Percentiles rank a stretch among this genome's conserved stretches.
Conservation (phyloP, 2,888 invertebrate genomes). For the Acleris literana region DNA sequence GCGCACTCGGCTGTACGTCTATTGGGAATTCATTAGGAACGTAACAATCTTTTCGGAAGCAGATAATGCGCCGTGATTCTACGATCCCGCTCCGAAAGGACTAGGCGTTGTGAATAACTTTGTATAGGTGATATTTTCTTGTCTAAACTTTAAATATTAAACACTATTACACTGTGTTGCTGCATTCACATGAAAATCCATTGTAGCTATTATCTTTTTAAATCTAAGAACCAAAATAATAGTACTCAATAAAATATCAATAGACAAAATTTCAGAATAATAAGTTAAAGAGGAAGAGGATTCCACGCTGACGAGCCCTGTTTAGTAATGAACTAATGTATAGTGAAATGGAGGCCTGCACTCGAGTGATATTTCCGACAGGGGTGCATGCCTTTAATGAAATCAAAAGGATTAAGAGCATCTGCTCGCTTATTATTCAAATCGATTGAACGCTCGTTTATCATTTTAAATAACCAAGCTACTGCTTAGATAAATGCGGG, state of each 20-base stretch:
- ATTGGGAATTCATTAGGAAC: conserved; percentile 69
- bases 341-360: conserved; percentile 65
- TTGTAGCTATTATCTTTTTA: no score
- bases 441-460: conserved; percentile 83
- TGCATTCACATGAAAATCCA: no score
- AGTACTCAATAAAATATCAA: not conserved
- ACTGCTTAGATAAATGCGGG: conserved; percentile 80
- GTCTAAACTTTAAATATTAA: no score
- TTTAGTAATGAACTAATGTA: conserved; percentile 60
- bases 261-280: not conserved
- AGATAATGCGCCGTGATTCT: conserved; percentile 56
- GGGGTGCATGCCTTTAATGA: conserved; percentile 82
- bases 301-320: conserved; percentile 55
- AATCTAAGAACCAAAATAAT: no score
- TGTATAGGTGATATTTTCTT: no score
- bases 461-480: conserved; percentile 79
- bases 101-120: no score
- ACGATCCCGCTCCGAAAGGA: conserved; percentile 50
- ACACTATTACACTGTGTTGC: no score
- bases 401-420: conserved; percentile 84
- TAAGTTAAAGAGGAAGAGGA: conserved; percentile 27
- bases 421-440: conserved; percentile 84
- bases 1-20: conserved; percentile 62
- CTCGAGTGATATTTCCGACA: conserved; percentile 83
- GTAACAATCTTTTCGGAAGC: conserved; percentile 50